Evolutionary conservation across 2,888 invertebrate species (phyloP).

Genomic region (Phyllotreta striolata): DNA sequence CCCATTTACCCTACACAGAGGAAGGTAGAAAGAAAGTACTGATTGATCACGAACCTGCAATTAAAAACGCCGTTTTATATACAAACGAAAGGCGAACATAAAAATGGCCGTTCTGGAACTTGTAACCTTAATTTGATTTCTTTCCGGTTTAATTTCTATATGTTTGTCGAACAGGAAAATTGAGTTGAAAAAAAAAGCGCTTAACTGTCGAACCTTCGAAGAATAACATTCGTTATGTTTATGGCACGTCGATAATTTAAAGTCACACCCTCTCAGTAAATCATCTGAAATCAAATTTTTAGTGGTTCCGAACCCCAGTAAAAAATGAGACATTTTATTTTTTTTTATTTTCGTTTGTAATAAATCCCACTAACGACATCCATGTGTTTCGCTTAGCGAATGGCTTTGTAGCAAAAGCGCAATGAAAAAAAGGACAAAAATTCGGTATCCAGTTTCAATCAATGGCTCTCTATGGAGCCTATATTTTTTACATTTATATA

Average conservation of each 20-base stretch:
- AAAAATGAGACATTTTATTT: constrained; percentile 20
- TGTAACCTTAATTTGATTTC: no score
- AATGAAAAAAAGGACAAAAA: constrained; percentile 9
- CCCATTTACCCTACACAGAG: background rate
- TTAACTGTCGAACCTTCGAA: no score
- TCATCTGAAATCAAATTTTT: constrained; percentile 20
- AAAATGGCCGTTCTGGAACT: no score
- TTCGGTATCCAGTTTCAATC: constrained; percentile 12
- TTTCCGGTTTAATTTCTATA: no score
- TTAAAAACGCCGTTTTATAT: no score
- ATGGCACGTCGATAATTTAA: constrained; percentile 18
- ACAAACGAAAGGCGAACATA: no score
- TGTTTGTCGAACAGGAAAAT: no score
- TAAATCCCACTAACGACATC: constrained; percentile 32
- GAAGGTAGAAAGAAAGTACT: background rate
- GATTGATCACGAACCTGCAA: no score
- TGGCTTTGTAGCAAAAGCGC: constrained; percentile 7
- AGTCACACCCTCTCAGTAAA: constrained; percentile 24
- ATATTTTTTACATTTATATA: no score
- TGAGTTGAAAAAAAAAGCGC: no score
- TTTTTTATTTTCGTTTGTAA: constrained; percentile 22
- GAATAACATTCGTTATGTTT: constrained; percentile 10
- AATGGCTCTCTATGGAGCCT: background rate
- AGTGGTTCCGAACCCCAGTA: constrained; percentile 16
- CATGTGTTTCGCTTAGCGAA: constrained; percentile 25